Evolutionary conservation across 2,113 vertebrate species (phyloP), one percentile per base, ranked within the genome.

Genomic region (Tringa solitaria): DNA sequence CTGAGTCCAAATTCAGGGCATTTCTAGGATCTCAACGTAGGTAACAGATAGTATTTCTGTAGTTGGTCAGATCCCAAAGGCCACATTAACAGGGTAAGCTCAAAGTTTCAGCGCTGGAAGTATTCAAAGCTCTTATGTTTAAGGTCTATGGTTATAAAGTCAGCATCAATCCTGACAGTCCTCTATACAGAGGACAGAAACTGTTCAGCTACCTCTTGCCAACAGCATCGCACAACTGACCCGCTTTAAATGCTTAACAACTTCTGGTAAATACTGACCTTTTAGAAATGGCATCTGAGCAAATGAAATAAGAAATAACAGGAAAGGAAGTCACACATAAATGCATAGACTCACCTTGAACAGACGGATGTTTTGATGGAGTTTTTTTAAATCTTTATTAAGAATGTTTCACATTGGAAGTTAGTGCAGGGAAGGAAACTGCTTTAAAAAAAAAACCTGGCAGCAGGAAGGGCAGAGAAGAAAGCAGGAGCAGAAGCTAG

Each of bases 251-350:
- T 64, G 69, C 53, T 56, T 65, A 78, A 59, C 20, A 89, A 26
- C 57, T 88, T 88, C 12, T 87, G 18, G 3, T 84, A 87, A 91
- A 76, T 75, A 79, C 2, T 19, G 39, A 76, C 22, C 27, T 83
- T 79, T 64, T 9, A 90, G 27, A 93, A 93, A 83, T 48, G 26
- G 39, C n/a, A 87, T 7, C 30, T 53, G n/a, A 84, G 67, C 33
- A 78, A 92, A 75, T 57, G 15, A 94, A 95, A 30, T 80, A 83
- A 79, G 82, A 97, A 90, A 75, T 2, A 80, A 50, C 35, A 90
- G 80, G 91, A 74, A 53, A 91, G 81, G 76, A 89, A 92, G 78
- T 56, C 43, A 65, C 41, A 70, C 6, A 69, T 75, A 87, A 87
- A 93, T 81, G 65, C 69, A 51, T 8, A 23, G 13, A 80, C 32